Percentiles rank a stretch among this genome's conserved stretches.
Conservation (phyloP, 2,888 invertebrate species). For the Hermodice carunculata region DNA sequence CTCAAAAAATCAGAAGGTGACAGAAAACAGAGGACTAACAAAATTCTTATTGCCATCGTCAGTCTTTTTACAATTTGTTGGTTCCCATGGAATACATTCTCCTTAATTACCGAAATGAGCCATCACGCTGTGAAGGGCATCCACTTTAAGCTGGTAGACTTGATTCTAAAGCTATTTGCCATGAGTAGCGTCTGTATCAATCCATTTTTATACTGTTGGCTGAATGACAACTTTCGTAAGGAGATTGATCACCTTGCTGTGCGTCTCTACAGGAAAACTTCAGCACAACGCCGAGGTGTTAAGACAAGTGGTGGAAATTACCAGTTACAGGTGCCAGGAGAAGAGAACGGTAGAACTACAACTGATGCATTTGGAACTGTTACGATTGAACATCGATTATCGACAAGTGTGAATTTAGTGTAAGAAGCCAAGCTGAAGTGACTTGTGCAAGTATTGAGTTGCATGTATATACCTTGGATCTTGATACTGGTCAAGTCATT, state of each 20-base stretch:
- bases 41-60: conserved; percentile 64
- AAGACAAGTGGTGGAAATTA: too few species aligned
- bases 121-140: conserved; percentile 46
- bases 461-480: too few species aligned
- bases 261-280: too few species aligned
- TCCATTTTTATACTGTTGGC: conserved; percentile 68
- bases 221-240: conserved; percentile 66
- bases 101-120: conserved; percentile 57
- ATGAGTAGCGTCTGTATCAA: conserved; percentile 68
- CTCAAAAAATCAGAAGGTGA: conserved; percentile 7
- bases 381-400: too few species aligned
- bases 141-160: conserved; percentile 60
- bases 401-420: too few species aligned
- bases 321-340: too few species aligned
- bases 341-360: too few species aligned
- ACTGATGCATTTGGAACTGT: too few species aligned
- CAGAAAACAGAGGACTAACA: conserved; percentile 57
- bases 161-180: conserved; percentile 63
- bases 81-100: conserved; percentile 64
- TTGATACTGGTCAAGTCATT: too few species aligned
- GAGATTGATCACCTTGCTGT: conserved; percentile 48
- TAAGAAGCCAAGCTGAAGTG: too few species aligned
- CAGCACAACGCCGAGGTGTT: too few species aligned
- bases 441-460: too few species aligned
- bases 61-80: conserved; percentile 64